Percentiles rank a stretch among this genome's conserved stretches.
These are phyloP conservation scores for Isichthys henryi DNA, from an alignment of 2,113 vertebrate genomes.

Conservation along the genomic window DNA sequence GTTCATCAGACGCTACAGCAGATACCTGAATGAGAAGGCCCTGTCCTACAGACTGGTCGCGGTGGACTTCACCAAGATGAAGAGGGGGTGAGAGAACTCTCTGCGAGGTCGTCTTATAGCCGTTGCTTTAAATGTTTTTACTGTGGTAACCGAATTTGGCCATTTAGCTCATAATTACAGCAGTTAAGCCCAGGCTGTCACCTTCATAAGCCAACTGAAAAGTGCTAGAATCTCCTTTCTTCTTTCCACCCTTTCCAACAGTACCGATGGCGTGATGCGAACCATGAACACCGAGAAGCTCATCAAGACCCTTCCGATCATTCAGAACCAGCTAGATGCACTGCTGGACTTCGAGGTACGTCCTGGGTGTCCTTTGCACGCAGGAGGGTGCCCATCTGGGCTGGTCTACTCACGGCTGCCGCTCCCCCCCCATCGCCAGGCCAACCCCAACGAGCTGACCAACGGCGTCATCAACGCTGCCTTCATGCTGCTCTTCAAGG, in stretches of 20 bases:
- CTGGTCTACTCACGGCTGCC: background rate
- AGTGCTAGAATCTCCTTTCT: background rate
- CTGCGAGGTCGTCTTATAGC: background rate
- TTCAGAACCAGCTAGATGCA: slow-evolving; percentile 93
- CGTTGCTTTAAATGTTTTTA: background rate
- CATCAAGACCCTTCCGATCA: slow-evolving; percentile 87
- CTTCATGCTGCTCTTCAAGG: slow-evolving; percentile 96
- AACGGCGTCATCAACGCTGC: slow-evolving; percentile 95
- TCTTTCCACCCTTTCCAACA: slow-evolving; percentile 32
- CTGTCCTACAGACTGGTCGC: slow-evolving; percentile 93
- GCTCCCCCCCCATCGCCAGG: slow-evolving; percentile 50
- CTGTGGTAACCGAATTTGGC: background rate
- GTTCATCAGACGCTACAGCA: slow-evolving; percentile 90
- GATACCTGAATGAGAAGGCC: slow-evolving; percentile 94
- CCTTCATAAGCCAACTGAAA: background rate
- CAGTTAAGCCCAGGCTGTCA: background rate
- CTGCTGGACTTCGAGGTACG: slow-evolving; percentile 88
- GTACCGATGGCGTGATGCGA: slow-evolving; percentile 89
- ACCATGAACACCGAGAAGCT: slow-evolving; percentile 95
- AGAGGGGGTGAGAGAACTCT: slow-evolving; percentile 75
- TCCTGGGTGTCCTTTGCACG: slow-evolving; percentile 37
- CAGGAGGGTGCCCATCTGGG: background rate
- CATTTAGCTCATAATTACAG: background rate
- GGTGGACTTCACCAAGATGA: slow-evolving; percentile 95
- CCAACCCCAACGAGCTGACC: slow-evolving; percentile 92